These are phyloP conservation scores for Rhaphigaster nebulosa DNA, from an alignment of 2,888 invertebrate species.

Conservation along the genomic window DNA sequence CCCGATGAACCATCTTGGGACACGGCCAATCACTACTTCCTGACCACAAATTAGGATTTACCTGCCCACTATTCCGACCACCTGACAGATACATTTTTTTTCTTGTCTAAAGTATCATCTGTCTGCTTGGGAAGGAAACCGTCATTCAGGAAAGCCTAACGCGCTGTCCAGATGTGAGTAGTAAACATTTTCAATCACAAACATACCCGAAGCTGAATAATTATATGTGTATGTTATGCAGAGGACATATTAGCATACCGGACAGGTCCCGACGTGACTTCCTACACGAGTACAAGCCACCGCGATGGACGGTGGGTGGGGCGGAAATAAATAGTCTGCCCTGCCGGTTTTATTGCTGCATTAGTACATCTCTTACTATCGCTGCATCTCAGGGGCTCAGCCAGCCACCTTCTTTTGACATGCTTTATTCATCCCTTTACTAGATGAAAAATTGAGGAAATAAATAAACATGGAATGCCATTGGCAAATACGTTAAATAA, in stretches of 20 bases:
- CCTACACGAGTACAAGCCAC: not conserved
- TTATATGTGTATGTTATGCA: constrained; percentile 11
- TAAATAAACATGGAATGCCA: too few species aligned
- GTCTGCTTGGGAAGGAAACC: not conserved
- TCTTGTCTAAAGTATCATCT: not conserved
- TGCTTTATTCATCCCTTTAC: too few species aligned
- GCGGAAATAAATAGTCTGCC: not conserved
- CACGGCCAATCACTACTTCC: not conserved
- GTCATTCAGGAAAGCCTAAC: not conserved
- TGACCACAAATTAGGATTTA: not conserved
- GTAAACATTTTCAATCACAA: constrained; percentile 2
- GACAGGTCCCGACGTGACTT: not conserved
- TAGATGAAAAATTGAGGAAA: too few species aligned
- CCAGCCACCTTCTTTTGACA: too few species aligned
- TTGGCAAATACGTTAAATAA: too few species aligned
- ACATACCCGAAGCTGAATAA: not conserved
- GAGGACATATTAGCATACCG: not conserved
- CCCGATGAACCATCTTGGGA: not conserved
- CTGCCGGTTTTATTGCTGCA: not conserved
- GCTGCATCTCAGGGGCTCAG: not conserved
- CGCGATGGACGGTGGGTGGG: not conserved
- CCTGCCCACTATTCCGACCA: not conserved
- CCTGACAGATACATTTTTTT: not conserved
- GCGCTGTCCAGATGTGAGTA: not conserved
- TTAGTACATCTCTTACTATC: not conserved